A percentile compares a stretch with the other conserved stretches of the same genome.
phyloP scores from a whole-genome alignment of 1,140 invertebrate genomes.

The Drosophila mojavensis region DNA sequence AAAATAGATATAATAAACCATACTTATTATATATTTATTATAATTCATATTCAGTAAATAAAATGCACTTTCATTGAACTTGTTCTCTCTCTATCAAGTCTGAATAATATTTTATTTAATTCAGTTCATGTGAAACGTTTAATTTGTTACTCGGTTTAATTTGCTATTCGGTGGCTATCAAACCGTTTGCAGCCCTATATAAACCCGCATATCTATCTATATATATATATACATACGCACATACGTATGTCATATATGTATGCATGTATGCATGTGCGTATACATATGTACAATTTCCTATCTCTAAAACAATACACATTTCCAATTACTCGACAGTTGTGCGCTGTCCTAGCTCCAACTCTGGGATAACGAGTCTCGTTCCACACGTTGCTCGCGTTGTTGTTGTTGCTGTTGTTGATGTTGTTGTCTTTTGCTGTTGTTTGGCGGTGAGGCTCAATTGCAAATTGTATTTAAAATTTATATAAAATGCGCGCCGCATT shows the following conservation, averaged over 20 bases:
- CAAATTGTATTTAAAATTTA: slow-evolving; percentile 82
- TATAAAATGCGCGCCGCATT: slow-evolving; percentile 75
- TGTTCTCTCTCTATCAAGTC: too few relatives aligned
- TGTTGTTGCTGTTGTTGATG: background rate
- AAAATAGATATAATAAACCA: too few relatives aligned
- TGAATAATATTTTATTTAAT: too few relatives aligned
- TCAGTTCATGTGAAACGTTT: too few relatives aligned
- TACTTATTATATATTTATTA: too few relatives aligned
- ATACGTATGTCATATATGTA: background rate
- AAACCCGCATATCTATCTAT: background rate
- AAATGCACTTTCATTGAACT: too few relatives aligned
- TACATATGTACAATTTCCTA: slow-evolving; percentile 32
- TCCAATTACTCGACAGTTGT: slow-evolving; percentile 76
- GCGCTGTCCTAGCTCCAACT: slow-evolving; percentile 35
- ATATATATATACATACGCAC: background rate
- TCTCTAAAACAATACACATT: slow-evolving; percentile 68
- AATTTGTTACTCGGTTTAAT: too few relatives aligned
- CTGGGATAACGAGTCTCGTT: slow-evolving; percentile 23
- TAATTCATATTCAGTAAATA: too few relatives aligned
- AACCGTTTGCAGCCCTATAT: too few relatives aligned
- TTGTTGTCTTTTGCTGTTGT: slow-evolving; percentile 26
- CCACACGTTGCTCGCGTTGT: background rate
- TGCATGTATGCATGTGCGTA: background rate
- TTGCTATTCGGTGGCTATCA: too few relatives aligned
- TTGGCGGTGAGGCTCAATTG: slow-evolving; percentile 64